Conservation (phyloP, 2,888 invertebrate genomes). For the Drosophila hawaiiensis region DNA sequence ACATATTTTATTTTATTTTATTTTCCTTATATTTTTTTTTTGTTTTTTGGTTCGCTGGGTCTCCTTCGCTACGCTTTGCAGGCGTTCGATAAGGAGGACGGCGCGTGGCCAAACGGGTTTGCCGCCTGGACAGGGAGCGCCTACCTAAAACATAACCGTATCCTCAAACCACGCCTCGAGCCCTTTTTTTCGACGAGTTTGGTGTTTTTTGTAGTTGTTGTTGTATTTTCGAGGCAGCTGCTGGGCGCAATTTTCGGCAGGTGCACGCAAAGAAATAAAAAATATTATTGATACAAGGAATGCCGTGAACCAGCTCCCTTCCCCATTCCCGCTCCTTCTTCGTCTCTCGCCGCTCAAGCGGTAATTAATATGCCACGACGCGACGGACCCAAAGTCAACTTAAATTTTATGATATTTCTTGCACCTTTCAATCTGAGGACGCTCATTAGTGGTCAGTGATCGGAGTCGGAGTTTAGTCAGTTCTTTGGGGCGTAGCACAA, state of each 20-base stretch:
- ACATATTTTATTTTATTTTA: conserved; percentile 21
- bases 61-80: conserved; percentile 32
- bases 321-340: not conserved
- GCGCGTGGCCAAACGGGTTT: conserved; percentile 62
- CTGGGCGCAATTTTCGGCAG: conserved; percentile 65
- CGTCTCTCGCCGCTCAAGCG: conserved; percentile 4
- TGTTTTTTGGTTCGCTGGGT: conserved; percentile 1
- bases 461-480: conserved; percentile 21
- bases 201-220: conserved; percentile 8
- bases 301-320: conserved; percentile 26
- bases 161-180: conserved; percentile 10
- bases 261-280: conserved; percentile 62
- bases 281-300: conserved; percentile 62
- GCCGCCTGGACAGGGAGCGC: conserved; percentile 8
- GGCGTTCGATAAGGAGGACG: conserved; percentile 44
- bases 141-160: conserved; percentile 9
- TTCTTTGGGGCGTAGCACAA: conserved; percentile 57
- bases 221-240: conserved; percentile 43
- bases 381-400: conserved; percentile 5
- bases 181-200: conserved; percentile 17
- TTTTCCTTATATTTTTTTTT: not conserved
- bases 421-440: conserved; percentile 57
- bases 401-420: conserved; percentile 63
- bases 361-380: conserved; percentile 70
- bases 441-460: conserved; percentile 63